A percentile compares a stretch with the other conserved stretches of the same genome.
Conservation (phyloP, 2,113 vertebrate genomes). For the Tor tambroides region DNA sequence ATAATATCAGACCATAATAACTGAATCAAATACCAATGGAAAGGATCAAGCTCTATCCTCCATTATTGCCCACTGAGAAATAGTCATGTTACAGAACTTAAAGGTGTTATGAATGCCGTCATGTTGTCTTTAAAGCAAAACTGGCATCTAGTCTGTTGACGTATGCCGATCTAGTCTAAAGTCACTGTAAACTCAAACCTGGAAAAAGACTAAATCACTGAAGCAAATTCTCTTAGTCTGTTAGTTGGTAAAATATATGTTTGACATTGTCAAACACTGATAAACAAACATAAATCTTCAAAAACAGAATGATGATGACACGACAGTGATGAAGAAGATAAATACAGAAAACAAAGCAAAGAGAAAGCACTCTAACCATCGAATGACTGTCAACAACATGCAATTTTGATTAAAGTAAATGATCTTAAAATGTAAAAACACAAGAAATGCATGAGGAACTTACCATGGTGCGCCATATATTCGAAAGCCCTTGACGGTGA, state of each 20-base stretch:
- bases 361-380: neutral
- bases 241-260: neutral
- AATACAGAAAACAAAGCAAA: neutral
- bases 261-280: neutral
- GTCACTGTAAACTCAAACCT: neutral
- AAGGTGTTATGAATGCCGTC: neutral
- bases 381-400: neutral
- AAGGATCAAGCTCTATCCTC: too few relatives aligned
- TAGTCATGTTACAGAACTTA: neutral
- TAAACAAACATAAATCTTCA: neutral
- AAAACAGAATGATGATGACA: neutral
- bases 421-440: neutral
- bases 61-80: too few relatives aligned
- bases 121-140: neutral
- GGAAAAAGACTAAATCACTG: neutral
- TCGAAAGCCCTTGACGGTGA: conserved; percentile 97
- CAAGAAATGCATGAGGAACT: conserved; percentile 65
- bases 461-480: conserved; percentile 98
- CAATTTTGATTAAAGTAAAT: neutral
- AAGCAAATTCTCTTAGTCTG: neutral
- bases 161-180: neutral
- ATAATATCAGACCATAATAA: neutral
- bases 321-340: neutral
- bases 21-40: neutral
- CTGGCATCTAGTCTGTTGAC: neutral